A percentile compares a stretch with the other conserved stretches of the same genome.
Conservation (phyloP, 2,888 invertebrate species). For the Idaea straminata region DNA sequence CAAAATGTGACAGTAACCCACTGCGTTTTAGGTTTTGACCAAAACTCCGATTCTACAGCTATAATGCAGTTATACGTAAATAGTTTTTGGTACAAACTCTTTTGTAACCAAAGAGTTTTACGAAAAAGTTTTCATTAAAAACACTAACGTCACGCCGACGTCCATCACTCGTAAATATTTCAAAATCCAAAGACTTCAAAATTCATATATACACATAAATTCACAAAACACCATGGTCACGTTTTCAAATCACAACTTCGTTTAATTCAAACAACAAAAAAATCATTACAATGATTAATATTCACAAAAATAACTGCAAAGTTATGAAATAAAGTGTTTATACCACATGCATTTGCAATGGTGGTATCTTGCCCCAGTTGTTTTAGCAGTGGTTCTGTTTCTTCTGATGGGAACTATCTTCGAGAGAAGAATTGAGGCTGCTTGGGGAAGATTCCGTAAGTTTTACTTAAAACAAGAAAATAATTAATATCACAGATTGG, state of each 20-base stretch:
- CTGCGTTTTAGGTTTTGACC: too few species aligned
- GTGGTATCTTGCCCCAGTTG: slow-evolving; percentile 51
- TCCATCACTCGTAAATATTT: neutral
- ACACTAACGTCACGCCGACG: neutral
- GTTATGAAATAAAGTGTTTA: slow-evolving; percentile 7
- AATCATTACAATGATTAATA: neutral
- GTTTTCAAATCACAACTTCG: neutral
- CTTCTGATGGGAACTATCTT: slow-evolving; percentile 61
- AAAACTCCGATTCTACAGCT: too few species aligned
- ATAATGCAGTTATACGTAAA: too few species aligned
- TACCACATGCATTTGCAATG: slow-evolving; percentile 47
- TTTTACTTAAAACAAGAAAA: slow-evolving; percentile 24
- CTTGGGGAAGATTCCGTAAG: slow-evolving; percentile 50
- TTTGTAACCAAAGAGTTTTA: neutral
- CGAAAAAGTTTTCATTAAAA: neutral
- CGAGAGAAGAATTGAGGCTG: slow-evolving; percentile 50
- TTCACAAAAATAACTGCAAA: slow-evolving; percentile 5
- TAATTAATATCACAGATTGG: too few species aligned
- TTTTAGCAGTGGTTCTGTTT: slow-evolving; percentile 59
- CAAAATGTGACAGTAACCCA: too few species aligned
- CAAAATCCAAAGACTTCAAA: neutral
- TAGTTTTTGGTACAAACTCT: neutral
- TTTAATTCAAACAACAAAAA: slow-evolving; percentile 6
- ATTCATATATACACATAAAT: neutral
- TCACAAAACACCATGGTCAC: neutral